phyloP scores from a whole-genome alignment of 2,113 vertebrate genomes.

The Centropristis striata region DNA sequence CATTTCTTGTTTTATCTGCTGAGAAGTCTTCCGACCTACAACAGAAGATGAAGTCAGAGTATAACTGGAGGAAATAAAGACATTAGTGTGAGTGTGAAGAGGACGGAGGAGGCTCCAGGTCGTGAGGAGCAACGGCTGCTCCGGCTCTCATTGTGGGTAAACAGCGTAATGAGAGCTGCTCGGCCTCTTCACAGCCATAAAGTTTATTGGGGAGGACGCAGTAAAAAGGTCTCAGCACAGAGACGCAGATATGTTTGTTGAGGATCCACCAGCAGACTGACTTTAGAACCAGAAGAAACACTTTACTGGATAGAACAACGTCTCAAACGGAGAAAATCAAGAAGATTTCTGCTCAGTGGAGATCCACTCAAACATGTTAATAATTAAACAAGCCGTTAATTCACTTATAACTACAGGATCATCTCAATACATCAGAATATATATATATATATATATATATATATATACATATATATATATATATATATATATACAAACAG shows the following conservation, averaged over 20 bases:
- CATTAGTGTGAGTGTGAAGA: background rate
- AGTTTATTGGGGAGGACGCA: slow-evolving; percentile 76
- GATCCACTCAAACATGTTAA: too few relatives aligned
- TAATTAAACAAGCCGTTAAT: too few relatives aligned
- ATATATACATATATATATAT: too few relatives aligned
- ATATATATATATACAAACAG: too few relatives aligned
- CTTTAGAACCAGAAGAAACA: background rate
- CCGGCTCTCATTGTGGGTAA: slow-evolving; percentile 58
- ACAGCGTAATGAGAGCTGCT: slow-evolving; percentile 66
- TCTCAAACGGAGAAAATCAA: too few relatives aligned
- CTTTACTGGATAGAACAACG: background rate
- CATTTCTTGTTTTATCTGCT: background rate
- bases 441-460: too few relatives aligned
- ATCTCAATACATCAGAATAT: too few relatives aligned
- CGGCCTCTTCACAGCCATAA: slow-evolving; percentile 66
- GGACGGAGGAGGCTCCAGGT: background rate
- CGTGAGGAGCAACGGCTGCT: slow-evolving; percentile 51
- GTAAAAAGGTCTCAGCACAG: slow-evolving; percentile 79
- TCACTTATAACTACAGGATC: too few relatives aligned
- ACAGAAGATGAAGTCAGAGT: background rate
- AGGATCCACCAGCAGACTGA: slow-evolving; percentile 43
- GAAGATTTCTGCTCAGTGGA: too few relatives aligned
- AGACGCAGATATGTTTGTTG: slow-evolving; percentile 75
- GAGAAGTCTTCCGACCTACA: too few relatives aligned
- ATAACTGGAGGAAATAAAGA: too few relatives aligned